These are phyloP conservation scores for Exephanes ischioxanthus DNA, from an alignment of 2,888 invertebrate species.

Conservation along the genomic window DNA sequence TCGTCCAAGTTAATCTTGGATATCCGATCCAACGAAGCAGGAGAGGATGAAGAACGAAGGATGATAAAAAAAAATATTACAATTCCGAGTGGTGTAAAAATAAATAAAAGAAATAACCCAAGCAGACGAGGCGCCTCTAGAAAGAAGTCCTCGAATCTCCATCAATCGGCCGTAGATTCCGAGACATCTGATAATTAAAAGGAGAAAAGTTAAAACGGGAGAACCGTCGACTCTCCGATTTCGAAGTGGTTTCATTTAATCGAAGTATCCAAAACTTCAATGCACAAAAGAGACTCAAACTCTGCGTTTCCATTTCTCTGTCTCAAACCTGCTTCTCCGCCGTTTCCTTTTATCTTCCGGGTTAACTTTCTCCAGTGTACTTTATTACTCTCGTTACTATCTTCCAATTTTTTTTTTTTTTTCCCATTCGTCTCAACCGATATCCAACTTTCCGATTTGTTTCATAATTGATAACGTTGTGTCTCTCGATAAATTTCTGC, in stretches of 20 bases:
- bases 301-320: neutral
- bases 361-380: neutral
- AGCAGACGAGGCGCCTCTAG: neutral
- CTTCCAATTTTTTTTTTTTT: neutral
- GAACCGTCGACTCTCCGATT: neutral
- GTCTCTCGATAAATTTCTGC: neutral
- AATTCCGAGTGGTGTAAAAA: neutral
- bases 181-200: neutral
- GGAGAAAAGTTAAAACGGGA: neutral
- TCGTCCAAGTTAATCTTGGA: no score
- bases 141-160: neutral
- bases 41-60: neutral
- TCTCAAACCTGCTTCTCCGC: neutral
- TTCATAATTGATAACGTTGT: slow-evolving; percentile 7
- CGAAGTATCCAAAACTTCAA: slow-evolving; percentile 8
- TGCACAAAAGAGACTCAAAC: neutral
- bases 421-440: neutral
- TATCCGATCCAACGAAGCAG: neutral
- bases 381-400: neutral
- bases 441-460: neutral
- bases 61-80: neutral
- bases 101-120: neutral
- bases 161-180: neutral
- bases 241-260: neutral
- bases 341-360: neutral